A percentile compares a stretch with the other conserved stretches of the same genome.
Conservation (phyloP, 2,113 vertebrate species). For the Menidia beryllina region DNA sequence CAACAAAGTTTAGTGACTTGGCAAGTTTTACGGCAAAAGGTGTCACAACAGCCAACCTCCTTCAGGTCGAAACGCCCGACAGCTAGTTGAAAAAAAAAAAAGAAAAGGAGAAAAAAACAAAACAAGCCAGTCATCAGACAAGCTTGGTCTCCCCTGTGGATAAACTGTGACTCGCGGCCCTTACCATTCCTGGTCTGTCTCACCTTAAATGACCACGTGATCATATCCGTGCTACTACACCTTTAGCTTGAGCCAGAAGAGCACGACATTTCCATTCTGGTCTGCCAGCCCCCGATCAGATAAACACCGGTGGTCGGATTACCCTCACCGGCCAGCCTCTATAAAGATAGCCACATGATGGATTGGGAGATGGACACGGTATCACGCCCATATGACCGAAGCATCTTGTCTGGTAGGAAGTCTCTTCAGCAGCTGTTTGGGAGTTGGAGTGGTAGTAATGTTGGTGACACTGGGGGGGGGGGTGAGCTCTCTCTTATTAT, state of each 20-base stretch:
- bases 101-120: too few species aligned
- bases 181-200: slow-evolving; percentile 42
- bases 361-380: neutral
- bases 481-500: slow-evolving; percentile 6
- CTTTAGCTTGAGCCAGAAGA: neutral
- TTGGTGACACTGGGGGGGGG: neutral
- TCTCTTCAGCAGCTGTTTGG: slow-evolving; percentile 8
- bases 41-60: neutral
- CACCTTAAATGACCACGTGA: slow-evolving; percentile 15
- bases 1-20: slow-evolving; percentile 22
- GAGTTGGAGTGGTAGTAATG: neutral
- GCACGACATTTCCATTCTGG: slow-evolving; percentile 13
- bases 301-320: slow-evolving; percentile 33
- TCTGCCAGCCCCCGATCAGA: slow-evolving; percentile 28
- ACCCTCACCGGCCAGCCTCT: slow-evolving; percentile 20
- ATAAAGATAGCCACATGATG: slow-evolving; percentile 3
- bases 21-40: slow-evolving; percentile 10
- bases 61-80: neutral
- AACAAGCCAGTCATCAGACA: slow-evolving; percentile 15
- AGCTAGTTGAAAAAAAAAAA: too few species aligned
- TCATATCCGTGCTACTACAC: neutral
- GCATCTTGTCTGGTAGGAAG: neutral
- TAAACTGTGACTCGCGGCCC: slow-evolving; percentile 49
- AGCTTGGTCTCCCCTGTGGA: neutral
- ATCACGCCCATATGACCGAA: neutral